Evolutionary conservation across 2,888 invertebrate genomes (phyloP), one percentile per base, ranked within the genome.

Genomic region (Melieria picta): DNA sequence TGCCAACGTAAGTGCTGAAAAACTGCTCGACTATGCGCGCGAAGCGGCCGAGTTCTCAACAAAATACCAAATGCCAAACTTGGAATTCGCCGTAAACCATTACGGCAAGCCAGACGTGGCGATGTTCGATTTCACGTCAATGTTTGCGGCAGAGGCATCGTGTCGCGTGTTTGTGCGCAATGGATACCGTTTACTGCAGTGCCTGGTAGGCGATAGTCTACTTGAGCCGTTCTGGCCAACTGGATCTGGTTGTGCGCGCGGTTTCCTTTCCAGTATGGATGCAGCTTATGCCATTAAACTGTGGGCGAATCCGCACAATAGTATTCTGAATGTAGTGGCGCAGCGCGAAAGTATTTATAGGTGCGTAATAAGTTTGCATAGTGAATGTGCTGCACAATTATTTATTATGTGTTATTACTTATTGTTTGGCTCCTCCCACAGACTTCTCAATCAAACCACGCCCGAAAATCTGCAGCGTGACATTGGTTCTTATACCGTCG

Each of bases 201-300:
- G 93, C 80, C 90, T 99, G 67, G 98, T 99, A 3, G 99, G 99
- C 1, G 99, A 99, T 88, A 97, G 97, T 85, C 89, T 99, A 69
- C 89, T 99, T 46, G 99, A 99, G 90, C 96, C 96, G 0, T 99
- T 99, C 88, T 99, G 99, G 99, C 99, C 99, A 5, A 98, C 98
- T 0, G 99, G 99, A 0, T 98, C 98, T 4, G 99, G 99, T 1
- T 98, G 98, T 88, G 99, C 98, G 0, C 91, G 99, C 70, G 99
- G 99, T 11, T 99, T 99, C 86, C 90, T 99, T 3, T 96, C 97
- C 30, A 95, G 96, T 4, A 90, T 99, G 87, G 99, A 99, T 88
- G 94, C 98, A 0, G 96, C 96, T 11, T 99, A 99, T 97, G 95
- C 96, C 75, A 92, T 98, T 72, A 91, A 94, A 78, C 89, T 93